Conservation (phyloP, 2,797 vertebrate species). For the Pachyuromys duprasi region DNA sequence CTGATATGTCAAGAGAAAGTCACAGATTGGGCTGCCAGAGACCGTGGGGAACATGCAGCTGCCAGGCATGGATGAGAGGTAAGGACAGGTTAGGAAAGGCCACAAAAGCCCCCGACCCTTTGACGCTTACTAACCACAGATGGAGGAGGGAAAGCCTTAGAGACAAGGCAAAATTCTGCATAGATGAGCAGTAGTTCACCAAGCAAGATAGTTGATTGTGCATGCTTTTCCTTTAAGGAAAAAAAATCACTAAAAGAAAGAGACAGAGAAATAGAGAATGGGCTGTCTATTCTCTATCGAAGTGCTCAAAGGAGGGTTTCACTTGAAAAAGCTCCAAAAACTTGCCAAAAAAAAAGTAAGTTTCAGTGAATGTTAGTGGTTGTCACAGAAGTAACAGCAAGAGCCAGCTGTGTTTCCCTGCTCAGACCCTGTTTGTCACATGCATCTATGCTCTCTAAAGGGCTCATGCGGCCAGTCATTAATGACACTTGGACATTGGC, state of each 20-base stretch:
- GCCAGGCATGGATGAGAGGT: background rate
- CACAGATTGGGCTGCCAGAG: rapidly evolving
- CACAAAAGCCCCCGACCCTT: background rate
- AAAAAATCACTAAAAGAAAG: background rate
- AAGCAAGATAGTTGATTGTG: constrained; percentile 66
- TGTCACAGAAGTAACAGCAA: constrained; percentile 64
- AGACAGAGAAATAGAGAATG: background rate
- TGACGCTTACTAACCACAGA: background rate
- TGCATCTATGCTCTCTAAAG: constrained; percentile 67
- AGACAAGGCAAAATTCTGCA: background rate
- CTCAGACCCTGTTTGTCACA: constrained; percentile 62
- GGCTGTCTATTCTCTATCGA: background rate
- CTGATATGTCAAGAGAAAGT: background rate
- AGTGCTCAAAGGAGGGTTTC: constrained; percentile 61
- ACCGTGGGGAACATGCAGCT: background rate
- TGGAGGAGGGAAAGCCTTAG: background rate
- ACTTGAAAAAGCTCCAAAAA: constrained; percentile 57
- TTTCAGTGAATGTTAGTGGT: constrained; percentile 73
- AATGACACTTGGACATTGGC: constrained; percentile 75
- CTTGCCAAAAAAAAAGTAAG: constrained; percentile 56
- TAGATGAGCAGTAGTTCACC: constrained; percentile 58
- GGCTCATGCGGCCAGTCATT: constrained; percentile 79
- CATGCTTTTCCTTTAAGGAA: constrained; percentile 44
- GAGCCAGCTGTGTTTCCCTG: constrained; percentile 71
- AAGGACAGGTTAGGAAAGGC: background rate